phyloP scores from a whole-genome alignment of 2,888 invertebrate species.

The Stenodema calcarata region DNA sequence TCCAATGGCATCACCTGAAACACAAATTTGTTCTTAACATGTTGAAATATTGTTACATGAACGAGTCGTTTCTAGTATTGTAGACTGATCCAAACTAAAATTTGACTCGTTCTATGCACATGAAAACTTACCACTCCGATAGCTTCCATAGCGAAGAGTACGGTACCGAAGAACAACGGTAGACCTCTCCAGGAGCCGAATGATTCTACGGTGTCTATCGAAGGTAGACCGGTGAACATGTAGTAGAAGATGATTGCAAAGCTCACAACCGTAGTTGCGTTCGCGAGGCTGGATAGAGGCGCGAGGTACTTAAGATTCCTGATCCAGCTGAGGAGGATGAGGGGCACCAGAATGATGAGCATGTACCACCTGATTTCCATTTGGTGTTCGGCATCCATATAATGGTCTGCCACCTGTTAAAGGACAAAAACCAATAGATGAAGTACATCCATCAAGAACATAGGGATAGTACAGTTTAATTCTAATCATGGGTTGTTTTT shows the following conservation, averaged over 20 bases:
- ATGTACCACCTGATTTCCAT: constrained; percentile 60
- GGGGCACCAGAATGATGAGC: constrained; percentile 60
- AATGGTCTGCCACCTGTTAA: constrained; percentile 55
- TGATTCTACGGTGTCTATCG: constrained; percentile 69
- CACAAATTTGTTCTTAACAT: background rate
- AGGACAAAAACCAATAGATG: background rate
- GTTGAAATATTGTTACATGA: too few species aligned
- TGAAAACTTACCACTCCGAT: constrained; percentile 79
- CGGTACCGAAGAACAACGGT: constrained; percentile 95
- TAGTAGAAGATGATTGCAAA: constrained; percentile 87
- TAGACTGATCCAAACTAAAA: background rate
- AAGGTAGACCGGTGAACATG: constrained; percentile 75
- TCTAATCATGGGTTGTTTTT: too few species aligned
- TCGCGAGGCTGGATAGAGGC: constrained; percentile 88
- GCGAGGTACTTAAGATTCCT: constrained; percentile 85
- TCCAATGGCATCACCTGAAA: constrained; percentile 86
- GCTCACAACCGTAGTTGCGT: constrained; percentile 80
- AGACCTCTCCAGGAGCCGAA: constrained; percentile 73
- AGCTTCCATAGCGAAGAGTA: constrained; percentile 94
- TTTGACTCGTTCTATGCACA: background rate
- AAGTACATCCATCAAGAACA: background rate
- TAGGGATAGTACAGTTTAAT: background rate
- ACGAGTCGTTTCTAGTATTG: too few species aligned
- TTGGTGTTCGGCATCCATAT: constrained; percentile 15
- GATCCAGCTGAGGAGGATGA: constrained; percentile 82